Evolutionary conservation across 2,113 vertebrate genomes (phyloP), one percentile per base, ranked within the genome.

Genomic region (Catagonus wagneri): DNA sequence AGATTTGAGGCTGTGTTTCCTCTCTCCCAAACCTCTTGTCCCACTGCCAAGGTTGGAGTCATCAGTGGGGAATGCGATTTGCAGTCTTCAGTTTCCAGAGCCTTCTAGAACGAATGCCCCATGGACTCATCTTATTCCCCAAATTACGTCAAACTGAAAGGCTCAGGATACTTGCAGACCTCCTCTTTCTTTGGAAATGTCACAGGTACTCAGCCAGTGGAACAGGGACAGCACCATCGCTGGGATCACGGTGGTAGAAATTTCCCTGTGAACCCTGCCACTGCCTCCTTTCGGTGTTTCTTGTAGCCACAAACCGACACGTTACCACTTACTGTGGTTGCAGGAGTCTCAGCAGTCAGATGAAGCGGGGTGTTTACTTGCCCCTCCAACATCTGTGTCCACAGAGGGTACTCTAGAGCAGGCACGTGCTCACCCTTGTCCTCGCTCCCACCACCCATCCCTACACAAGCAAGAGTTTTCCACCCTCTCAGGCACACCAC

Each of bases 111-210:
- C 80, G 94, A 96, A 89, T 95, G 95, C 72, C 89, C 66, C 92
- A 97, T 97, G 97, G 96, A 97, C 75, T 98, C 95, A 98, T 97
- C 96, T 96, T 95, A 90, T 94, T 89, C 83, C 89, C 97, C 86
- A 96, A 97, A 97, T 96, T 83, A 97, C 95, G 97, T 97, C 95
- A 98, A 94, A 91, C 54, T 0, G 61, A 98, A 96, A 98, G 32
- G 91, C 88, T 85, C 76, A 85, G 97, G 93, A 36, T 0, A 16
- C 95, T 97, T 56, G 65, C 50, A 95, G 86, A 91, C 95, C 97
- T 94, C 94, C 84, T 97, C 95, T 94, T 98, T 98, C 98, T 98
- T 84, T 98, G 98, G 98, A 98, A 98, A 98, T 98, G 98, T 97
- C 98, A 97, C 91, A 7, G 89, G 95, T 54, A 66, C 91, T 93